These are phyloP conservation scores for Lophius piscatorius DNA, from an alignment of 2,113 vertebrate genomes.

Conservation along the genomic window DNA sequence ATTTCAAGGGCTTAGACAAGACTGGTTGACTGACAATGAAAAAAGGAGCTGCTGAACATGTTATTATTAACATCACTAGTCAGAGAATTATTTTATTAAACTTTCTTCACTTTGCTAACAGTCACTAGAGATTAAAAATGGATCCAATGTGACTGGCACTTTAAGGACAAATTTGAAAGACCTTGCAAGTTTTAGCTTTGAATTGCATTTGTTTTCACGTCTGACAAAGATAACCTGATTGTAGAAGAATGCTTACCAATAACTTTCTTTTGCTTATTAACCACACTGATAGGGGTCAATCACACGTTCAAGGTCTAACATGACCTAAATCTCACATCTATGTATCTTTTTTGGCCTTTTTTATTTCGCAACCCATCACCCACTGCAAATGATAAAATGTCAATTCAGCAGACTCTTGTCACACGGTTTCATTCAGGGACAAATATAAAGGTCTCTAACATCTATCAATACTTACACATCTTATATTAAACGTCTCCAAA, in stretches of 20 bases:
- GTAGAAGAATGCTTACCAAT: not conserved
- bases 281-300: slow-evolving; percentile 5
- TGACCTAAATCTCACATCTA: slow-evolving; percentile 2
- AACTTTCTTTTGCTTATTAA: slow-evolving; percentile 4
- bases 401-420: not conserved
- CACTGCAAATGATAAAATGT: slow-evolving; percentile 8
- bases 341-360: slow-evolving; percentile 16
- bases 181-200: slow-evolving; percentile 65
- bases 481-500: not conserved
- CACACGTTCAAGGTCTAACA: slow-evolving; percentile 3
- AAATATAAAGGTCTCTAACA: slow-evolving; percentile 5
- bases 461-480: not conserved
- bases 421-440: not conserved
- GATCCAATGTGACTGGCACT: slow-evolving; percentile 86
- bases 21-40: too few relatives aligned
- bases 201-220: slow-evolving; percentile 5
- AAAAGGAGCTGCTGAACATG: too few relatives aligned
- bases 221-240: slow-evolving; percentile 12
- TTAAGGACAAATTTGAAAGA: slow-evolving; percentile 84
- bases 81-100: slow-evolving; percentile 14
- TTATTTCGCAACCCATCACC: not conserved
- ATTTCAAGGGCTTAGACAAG: too few relatives aligned
- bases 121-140: slow-evolving; percentile 83
- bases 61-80: too few relatives aligned
- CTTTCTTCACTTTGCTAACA: slow-evolving; percentile 23